These are phyloP conservation scores for Cyrtonyx montezumae DNA, from an alignment of 2,113 vertebrate genomes.

Conservation along the genomic window DNA sequence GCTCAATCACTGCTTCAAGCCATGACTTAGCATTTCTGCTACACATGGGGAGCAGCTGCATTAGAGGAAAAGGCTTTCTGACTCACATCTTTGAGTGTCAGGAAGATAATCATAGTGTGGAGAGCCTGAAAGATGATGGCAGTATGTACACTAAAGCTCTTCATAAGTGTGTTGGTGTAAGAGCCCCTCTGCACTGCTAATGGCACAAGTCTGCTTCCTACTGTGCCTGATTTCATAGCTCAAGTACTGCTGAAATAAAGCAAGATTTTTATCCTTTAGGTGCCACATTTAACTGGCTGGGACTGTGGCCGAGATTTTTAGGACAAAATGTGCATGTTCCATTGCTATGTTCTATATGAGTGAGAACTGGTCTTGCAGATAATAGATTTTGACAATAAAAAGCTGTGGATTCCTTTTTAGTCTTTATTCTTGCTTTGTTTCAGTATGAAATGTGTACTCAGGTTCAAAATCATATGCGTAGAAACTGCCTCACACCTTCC, in stretches of 20 bases:
- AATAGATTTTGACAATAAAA: neutral
- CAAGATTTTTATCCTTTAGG: neutral
- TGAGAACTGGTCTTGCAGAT: neutral
- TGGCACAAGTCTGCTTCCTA: constrained; percentile 18
- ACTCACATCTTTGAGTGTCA: neutral
- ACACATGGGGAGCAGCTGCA: neutral
- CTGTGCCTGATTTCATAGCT: neutral
- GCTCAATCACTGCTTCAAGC: no score
- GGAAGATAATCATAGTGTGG: neutral
- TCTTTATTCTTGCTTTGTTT: neutral
- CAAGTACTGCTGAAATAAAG: constrained; percentile 26
- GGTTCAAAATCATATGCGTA: neutral
- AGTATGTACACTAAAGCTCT: neutral
- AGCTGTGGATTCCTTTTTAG: neutral
- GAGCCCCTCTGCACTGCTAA: neutral
- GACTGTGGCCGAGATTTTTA: neutral
- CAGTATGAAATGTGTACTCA: neutral
- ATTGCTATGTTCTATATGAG: neutral
- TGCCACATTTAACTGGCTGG: neutral
- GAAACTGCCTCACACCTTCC: neutral
- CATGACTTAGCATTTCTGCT: no score
- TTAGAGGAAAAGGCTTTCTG: neutral
- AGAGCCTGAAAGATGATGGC: neutral
- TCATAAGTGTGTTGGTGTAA: neutral
- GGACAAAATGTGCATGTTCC: neutral